Evolutionary conservation across 2,113 vertebrate genomes (phyloP).

Genomic region (Gallinago media): DNA sequence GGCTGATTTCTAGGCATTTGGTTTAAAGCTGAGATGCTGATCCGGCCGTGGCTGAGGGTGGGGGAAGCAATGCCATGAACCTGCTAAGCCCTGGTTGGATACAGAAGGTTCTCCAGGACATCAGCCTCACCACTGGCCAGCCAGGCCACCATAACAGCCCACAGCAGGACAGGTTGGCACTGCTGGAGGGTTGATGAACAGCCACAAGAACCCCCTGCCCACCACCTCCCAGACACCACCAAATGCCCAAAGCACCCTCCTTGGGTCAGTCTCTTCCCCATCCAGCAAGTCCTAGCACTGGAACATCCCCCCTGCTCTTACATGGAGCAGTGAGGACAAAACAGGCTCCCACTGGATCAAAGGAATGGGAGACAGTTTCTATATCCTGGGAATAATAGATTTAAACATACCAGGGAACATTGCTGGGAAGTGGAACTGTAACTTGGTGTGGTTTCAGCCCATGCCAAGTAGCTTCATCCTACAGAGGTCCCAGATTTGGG

Average conservation of each 20-base stretch:
- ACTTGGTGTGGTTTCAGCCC: neutral
- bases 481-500: neutral
- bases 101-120: neutral
- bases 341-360: neutral
- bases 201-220: neutral
- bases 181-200: rapidly evolving
- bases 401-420: neutral
- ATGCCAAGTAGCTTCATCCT: neutral
- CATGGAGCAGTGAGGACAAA: neutral
- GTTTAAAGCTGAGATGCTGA: neutral
- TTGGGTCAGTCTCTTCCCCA: neutral
- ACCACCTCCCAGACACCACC: neutral
- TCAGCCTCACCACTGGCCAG: neutral
- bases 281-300: neutral
- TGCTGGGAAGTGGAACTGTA: neutral
- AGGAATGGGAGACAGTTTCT: neutral
- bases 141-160: neutral
- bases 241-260: neutral
- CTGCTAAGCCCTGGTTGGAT: neutral
- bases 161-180: neutral
- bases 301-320: neutral
- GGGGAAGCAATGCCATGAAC: neutral
- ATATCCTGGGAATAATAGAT: neutral
- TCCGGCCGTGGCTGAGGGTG: neutral
- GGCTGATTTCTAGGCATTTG: neutral